Evolutionary conservation across 35 echinoderm and acorn worm species (phyloP).

Genomic region (Ophiothrix spiculata): DNA sequence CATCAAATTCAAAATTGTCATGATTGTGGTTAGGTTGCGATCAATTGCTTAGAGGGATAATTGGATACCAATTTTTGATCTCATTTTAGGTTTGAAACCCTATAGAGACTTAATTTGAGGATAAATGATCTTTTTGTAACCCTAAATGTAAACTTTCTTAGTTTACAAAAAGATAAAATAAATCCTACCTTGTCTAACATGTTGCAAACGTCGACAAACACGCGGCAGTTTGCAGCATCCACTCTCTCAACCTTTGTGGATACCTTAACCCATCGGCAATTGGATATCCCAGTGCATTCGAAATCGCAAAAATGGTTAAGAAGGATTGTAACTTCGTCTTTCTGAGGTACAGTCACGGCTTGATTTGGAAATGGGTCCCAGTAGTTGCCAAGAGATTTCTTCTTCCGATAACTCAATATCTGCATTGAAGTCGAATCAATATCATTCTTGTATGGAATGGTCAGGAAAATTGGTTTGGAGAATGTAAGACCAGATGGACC

Average conservation of each 20-base stretch:
- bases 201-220: background rate
- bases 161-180: background rate
- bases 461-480: background rate
- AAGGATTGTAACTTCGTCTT: background rate
- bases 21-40: no score
- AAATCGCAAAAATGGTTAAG: background rate
- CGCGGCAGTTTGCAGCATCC: background rate
- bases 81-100: no score
- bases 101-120: background rate
- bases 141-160: background rate
- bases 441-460: background rate
- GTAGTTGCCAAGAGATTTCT: background rate
- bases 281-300: background rate
- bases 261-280: background rate
- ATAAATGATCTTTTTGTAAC: background rate
- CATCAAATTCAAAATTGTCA: no score
- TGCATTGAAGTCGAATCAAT: background rate
- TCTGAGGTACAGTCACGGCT: background rate
- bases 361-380: no score
- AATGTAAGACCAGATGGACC: conserved; percentile 4
- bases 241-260: background rate
- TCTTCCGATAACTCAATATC: background rate
- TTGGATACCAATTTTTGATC: no score
- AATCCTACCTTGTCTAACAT: background rate
- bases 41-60: no score